A percentile compares a stretch with the other conserved stretches of the same genome.
phyloP scores from a whole-genome alignment of 2,113 vertebrate genomes.

The Carassius gibelio region DNA sequence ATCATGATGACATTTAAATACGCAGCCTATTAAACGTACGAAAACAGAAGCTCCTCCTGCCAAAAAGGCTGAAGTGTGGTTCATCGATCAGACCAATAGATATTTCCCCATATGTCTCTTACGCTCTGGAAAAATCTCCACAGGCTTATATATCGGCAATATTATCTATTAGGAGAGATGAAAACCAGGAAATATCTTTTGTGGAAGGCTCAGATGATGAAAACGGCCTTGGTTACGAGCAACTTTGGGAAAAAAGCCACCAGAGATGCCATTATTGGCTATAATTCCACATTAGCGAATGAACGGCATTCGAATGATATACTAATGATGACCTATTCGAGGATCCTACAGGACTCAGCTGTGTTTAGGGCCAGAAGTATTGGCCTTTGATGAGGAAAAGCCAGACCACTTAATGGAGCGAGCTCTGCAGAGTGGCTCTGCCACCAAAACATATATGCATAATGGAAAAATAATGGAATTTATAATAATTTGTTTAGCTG shows the following conservation, averaged over 20 bases:
- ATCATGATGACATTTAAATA: conserved; percentile 73
- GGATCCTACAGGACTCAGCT: conserved; percentile 74
- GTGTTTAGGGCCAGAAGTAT: conserved; percentile 70
- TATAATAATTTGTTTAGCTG: conserved; percentile 78
- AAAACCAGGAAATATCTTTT: conserved; percentile 43
- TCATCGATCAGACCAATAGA: conserved; percentile 65
- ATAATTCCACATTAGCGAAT: conserved; percentile 64
- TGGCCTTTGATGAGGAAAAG: conserved; percentile 76
- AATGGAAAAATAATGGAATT: conserved; percentile 80
- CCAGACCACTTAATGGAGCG: conserved; percentile 69
- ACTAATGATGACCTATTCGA: conserved; percentile 77
- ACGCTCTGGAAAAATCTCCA: conserved; percentile 64
- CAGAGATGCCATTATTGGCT: conserved; percentile 55
- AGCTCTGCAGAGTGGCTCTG: conserved; percentile 54
- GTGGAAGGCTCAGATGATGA: not conserved
- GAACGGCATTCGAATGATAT: conserved; percentile 69
- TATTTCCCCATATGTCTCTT: conserved; percentile 68
- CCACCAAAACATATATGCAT: conserved; percentile 77
- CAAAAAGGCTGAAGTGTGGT: conserved; percentile 69
- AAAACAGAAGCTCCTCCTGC: conserved; percentile 63
- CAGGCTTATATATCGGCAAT: conserved; percentile 60
- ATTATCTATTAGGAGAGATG: conserved; percentile 48
- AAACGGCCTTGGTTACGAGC: conserved; percentile 1
- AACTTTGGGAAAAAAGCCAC: conserved; percentile 45
- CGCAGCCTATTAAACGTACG: conserved; percentile 66